Conservation (phyloP, 2,888 invertebrate species). For the Pycnomerus fuliginosus region DNA sequence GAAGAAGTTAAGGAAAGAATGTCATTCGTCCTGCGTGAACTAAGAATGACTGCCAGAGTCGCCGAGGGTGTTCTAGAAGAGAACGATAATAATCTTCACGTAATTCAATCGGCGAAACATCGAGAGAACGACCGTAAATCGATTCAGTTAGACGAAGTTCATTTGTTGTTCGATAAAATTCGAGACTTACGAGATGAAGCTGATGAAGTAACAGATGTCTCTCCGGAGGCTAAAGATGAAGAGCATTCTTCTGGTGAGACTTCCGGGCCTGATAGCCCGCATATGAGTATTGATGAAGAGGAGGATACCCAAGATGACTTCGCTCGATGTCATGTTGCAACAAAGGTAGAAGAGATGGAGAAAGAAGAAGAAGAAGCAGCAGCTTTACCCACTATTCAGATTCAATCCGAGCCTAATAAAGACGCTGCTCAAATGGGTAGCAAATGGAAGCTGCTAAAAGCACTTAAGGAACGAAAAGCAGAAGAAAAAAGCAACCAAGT, state of each 20-base stretch:
- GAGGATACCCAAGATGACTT: slow-evolving; percentile 62
- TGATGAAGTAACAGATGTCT: slow-evolving; percentile 49
- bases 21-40: slow-evolving; percentile 75
- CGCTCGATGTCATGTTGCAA: slow-evolving; percentile 46
- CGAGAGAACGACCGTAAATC: slow-evolving; percentile 40
- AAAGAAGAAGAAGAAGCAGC: slow-evolving; percentile 36
- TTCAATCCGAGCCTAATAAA: not conserved
- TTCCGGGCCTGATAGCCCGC: slow-evolving; percentile 85
- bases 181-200: slow-evolving; percentile 51
- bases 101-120: slow-evolving; percentile 47
- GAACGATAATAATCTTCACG: slow-evolving; percentile 48
- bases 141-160: slow-evolving; percentile 46
- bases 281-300: slow-evolving; percentile 69
- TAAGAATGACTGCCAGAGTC: slow-evolving; percentile 66
- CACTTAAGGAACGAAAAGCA: slow-evolving; percentile 84
- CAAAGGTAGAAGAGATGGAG: slow-evolving; percentile 26
- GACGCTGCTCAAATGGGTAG: slow-evolving; percentile 67
- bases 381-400: too few relatives aligned
- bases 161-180: slow-evolving; percentile 52
- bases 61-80: slow-evolving; percentile 50
- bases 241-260: slow-evolving; percentile 81
- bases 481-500: slow-evolving; percentile 78
- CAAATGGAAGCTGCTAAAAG: slow-evolving; percentile 89
- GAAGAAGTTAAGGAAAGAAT: slow-evolving; percentile 76
- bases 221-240: slow-evolving; percentile 19